Percentiles rank a stretch among this genome's conserved stretches.
phyloP scores from a whole-genome alignment of 2,888 invertebrate genomes.

The Petrophora chlorosata region DNA sequence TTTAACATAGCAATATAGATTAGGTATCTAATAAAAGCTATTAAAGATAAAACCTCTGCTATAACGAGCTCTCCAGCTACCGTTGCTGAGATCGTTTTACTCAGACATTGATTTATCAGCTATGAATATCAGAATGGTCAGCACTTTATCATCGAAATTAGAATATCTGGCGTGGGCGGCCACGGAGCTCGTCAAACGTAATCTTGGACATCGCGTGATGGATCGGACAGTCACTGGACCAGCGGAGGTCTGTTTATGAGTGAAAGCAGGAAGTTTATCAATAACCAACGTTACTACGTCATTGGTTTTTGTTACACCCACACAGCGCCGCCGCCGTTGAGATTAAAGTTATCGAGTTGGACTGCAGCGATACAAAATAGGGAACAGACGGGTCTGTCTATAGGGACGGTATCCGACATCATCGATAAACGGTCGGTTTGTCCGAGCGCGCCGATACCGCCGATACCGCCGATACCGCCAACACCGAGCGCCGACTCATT shows the following conservation, averaged over 20 bases:
- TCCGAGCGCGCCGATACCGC: slow-evolving; percentile 10
- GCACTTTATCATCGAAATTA: slow-evolving; percentile 27
- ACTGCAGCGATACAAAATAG: no score
- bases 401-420: slow-evolving; percentile 16
- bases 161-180: slow-evolving; percentile 8
- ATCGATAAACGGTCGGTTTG: slow-evolving; percentile 25
- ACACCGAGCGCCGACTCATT: slow-evolving; percentile 28
- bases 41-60: background rate
- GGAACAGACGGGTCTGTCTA: slow-evolving; percentile 1
- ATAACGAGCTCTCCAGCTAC: background rate
- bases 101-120: slow-evolving; percentile 21
- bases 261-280: slow-evolving; percentile 9
- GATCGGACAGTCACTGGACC: background rate
- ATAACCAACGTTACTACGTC: slow-evolving; percentile 3
- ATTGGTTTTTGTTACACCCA: slow-evolving; percentile 4
- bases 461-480: no score
- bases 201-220: slow-evolving; percentile 19
- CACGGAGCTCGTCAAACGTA: slow-evolving; percentile 1
- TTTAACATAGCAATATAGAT: background rate
- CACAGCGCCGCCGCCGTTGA: no score
- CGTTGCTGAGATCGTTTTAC: slow-evolving; percentile 8
- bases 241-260: slow-evolving; percentile 8
- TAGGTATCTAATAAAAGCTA: background rate
- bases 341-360: no score
- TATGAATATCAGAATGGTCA: slow-evolving; percentile 12